Conservation (phyloP, 2,797 vertebrate species). For the Anguilla obscura region DNA sequence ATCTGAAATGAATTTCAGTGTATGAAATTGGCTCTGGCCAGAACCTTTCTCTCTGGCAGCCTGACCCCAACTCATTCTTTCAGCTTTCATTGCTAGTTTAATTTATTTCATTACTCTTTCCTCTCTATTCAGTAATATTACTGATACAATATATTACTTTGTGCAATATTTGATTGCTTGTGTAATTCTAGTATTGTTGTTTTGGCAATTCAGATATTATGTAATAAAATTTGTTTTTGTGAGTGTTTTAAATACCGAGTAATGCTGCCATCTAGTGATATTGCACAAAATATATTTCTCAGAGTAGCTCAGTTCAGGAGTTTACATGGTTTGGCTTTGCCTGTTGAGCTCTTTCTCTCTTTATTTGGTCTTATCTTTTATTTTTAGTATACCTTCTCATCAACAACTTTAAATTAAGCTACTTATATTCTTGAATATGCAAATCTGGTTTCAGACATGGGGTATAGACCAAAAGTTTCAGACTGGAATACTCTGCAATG, state of each 20-base stretch:
- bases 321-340: not conserved
- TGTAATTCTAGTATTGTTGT: not conserved
- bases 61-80: not conserved
- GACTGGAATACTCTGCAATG: too few species aligned
- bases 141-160: not conserved
- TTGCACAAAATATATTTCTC: not conserved
- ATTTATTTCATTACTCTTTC: not conserved
- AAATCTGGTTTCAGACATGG: not conserved
- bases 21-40: not conserved
- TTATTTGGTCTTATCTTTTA: not conserved
- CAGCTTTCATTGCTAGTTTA: not conserved
- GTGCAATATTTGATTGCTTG: not conserved
- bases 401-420: too few species aligned
- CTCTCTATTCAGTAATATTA: not conserved
- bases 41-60: not conserved
- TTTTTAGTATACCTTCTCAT: not conserved
- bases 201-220: not conserved
- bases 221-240: not conserved
- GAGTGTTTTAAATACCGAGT: not conserved
- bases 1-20: slow-evolving; percentile 20
- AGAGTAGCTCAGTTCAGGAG: not conserved
- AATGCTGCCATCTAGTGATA: slow-evolving; percentile 23
- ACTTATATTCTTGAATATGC: not conserved
- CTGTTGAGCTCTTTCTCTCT: not conserved
- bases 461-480: not conserved